phyloP scores from a whole-genome alignment of 1,140 invertebrate species.

The Ridgeia piscesae region DNA sequence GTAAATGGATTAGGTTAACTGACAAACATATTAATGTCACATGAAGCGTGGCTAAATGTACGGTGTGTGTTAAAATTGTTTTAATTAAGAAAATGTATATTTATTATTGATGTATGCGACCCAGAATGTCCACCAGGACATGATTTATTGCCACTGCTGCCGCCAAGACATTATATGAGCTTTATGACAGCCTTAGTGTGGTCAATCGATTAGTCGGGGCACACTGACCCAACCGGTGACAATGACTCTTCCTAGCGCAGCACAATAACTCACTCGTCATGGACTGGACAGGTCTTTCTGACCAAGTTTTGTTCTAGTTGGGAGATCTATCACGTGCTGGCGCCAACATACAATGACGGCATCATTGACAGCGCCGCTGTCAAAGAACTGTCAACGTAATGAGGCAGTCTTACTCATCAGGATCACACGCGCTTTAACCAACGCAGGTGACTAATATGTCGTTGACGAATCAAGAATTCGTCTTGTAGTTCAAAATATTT shows the following conservation, averaged over 20 bases:
- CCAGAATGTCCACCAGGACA: neutral
- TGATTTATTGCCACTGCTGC: neutral
- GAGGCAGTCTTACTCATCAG: neutral
- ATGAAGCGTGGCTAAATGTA: too few species aligned
- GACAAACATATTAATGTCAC: too few species aligned
- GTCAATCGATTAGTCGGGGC: neutral
- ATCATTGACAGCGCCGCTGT: neutral
- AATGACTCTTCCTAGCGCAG: neutral
- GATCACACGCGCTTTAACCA: neutral
- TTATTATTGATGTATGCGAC: neutral
- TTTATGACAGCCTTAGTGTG: neutral
- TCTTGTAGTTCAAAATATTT: too few species aligned
- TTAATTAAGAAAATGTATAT: too few species aligned
- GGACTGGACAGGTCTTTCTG: neutral
- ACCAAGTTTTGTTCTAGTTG: neutral
- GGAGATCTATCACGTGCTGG: neutral
- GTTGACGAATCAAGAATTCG: neutral
- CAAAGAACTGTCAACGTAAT: neutral
- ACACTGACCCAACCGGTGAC: neutral
- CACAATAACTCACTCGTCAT: neutral
- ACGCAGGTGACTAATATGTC: neutral
- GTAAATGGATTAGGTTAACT: too few species aligned
- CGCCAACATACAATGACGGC: neutral
- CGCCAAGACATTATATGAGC: neutral
- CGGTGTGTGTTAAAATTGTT: too few species aligned